Evolutionary conservation across 2,113 vertebrate genomes (phyloP).

Genomic region (Saimiri boliviensis): DNA sequence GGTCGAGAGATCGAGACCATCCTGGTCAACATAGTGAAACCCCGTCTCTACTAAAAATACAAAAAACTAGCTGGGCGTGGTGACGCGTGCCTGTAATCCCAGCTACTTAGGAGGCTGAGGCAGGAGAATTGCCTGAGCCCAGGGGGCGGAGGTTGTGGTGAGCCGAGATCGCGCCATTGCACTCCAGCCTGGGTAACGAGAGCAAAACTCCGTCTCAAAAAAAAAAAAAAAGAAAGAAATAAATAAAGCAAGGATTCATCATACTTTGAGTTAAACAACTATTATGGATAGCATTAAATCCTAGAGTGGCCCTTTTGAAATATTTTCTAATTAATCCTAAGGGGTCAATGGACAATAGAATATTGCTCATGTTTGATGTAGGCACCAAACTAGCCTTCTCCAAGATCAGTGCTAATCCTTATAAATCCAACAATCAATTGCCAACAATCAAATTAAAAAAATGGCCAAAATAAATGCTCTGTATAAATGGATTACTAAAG

Average conservation of each 20-base stretch:
- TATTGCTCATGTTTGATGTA: neutral
- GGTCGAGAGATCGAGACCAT: too few relatives aligned
- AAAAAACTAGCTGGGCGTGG: too few relatives aligned
- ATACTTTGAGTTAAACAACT: slow-evolving; percentile 84
- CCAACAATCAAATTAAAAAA: neutral
- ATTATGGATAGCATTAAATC: slow-evolving; percentile 81
- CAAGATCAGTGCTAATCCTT: slow-evolving; percentile 11
- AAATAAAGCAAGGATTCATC: slow-evolving; percentile 81
- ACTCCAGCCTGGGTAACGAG: too few relatives aligned
- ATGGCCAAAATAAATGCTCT: neutral
- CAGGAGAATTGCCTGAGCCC: too few relatives aligned
- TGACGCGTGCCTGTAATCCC: too few relatives aligned
- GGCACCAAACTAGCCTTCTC: slow-evolving; percentile 3
- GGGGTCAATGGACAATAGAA: slow-evolving; percentile 19
- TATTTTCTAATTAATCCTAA: slow-evolving; percentile 55
- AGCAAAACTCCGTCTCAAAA: too few relatives aligned
- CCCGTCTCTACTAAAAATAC: too few relatives aligned
- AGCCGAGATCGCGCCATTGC: too few relatives aligned
- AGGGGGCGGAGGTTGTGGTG: too few relatives aligned
- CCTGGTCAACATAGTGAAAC: too few relatives aligned
- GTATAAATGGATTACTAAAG: neutral
- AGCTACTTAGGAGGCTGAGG: too few relatives aligned
- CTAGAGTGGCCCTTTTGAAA: slow-evolving; percentile 77
- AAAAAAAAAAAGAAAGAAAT: too few relatives aligned
- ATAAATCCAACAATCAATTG: neutral